phyloP scores from a whole-genome alignment of 2,113 vertebrate genomes.

The Silurus meridionalis region DNA sequence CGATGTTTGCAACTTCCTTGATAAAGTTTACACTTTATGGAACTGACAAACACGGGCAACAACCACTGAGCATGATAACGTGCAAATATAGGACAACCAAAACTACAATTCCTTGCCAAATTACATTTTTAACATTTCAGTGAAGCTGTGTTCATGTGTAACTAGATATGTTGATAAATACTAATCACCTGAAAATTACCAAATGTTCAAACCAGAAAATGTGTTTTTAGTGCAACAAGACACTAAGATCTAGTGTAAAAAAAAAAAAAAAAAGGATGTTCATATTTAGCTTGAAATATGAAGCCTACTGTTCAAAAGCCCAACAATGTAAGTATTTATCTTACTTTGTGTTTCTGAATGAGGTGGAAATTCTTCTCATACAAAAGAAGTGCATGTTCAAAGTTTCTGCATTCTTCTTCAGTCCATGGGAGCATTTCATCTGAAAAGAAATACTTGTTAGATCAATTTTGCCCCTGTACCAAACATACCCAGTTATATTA shows the following conservation, averaged over 20 bases:
- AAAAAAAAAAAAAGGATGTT: background rate
- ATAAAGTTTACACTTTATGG: background rate
- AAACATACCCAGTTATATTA: background rate
- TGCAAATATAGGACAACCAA: background rate
- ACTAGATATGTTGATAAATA: background rate
- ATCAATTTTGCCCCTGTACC: background rate
- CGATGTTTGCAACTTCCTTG: background rate
- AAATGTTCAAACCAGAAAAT: background rate
- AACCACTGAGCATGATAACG: background rate
- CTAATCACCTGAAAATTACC: background rate
- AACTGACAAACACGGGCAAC: background rate
- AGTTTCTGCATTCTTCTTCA: slow-evolving; percentile 87
- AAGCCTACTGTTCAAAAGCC: background rate
- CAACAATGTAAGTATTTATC: background rate
- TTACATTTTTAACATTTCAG: background rate
- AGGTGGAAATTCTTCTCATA: slow-evolving; percentile 89
- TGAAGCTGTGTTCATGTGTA: background rate
- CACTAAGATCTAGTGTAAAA: background rate
- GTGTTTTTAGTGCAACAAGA: background rate
- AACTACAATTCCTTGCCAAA: background rate
- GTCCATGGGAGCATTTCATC: slow-evolving; percentile 84
- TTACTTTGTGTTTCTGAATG: slow-evolving; percentile 90
- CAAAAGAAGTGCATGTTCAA: slow-evolving; percentile 83
- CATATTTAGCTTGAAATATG: background rate
- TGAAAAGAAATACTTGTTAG: slow-evolving; percentile 43